Base-by-base conservation (phyloP, 2,888 invertebrate species). In the Micoletzkya japonica region DNA sequence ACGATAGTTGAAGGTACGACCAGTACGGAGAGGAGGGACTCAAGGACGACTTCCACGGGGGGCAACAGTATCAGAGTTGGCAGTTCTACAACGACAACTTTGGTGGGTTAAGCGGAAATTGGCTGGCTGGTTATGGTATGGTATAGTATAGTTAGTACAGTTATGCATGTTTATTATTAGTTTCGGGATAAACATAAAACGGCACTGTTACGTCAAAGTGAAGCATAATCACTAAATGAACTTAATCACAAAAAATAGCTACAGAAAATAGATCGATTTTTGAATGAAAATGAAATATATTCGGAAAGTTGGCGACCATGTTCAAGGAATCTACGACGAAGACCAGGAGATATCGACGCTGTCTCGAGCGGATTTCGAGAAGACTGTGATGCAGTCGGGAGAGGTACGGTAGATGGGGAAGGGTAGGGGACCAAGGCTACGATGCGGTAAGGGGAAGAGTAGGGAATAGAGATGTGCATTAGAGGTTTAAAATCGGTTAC, bases 301-400 rank as follows among this genome's bases (percentile, higher is more conserved):
- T n/a, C n/a, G n/a, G n/a, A n/a, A n/a, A n/a, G n/a, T 79, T n/a
- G n/a, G n/a, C n/a, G n/a, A n/a, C n/a, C n/a, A n/a, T n/a, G n/a
- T n/a, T 82, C 26, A 80, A 88, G 88, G 88, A 70, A 90, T 94
- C 74, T 94, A 93, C 86, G 92, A 93, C 85, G 91, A 93, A 85
- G 93, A 93, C 87, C 90, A 90, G 30, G 90, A 91, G 86, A 91
- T 94, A 73, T 90, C 92, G 34, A 92, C 92, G 0, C 87, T 94
- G 2, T 91, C 90, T 77, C 89, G 89, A 80, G 89, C 90, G 72
- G 91, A 90, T 83, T 94, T 91, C 88, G 88, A 88, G 72, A 85
- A 87, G 75, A 86, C 87, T 37, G 88, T 91, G n/a, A 64, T 89
- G 34, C 87, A 87, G 59, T 87, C 88, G 39, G 57, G 68, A n/a